These are phyloP conservation scores for Sclerodermus sp. DNA, from an alignment of 2,888 invertebrate genomes.

Conservation along the genomic window DNA sequence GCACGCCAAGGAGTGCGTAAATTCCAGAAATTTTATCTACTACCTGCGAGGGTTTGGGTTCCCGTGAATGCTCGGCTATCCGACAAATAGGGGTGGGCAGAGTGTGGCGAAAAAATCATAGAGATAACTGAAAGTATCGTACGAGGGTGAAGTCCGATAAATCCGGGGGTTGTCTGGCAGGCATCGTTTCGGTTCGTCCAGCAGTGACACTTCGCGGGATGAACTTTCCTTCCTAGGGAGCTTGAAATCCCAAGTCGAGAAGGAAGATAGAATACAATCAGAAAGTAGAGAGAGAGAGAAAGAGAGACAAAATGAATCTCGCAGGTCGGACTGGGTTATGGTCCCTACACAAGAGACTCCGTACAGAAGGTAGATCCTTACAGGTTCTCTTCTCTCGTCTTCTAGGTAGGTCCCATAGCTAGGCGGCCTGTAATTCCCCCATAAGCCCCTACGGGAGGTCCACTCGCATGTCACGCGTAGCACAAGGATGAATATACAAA, in stretches of 20 bases:
- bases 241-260: conserved; percentile 8
- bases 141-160: background rate
- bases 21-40: too few relatives aligned
- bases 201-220: conserved; percentile 6
- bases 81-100: too few relatives aligned
- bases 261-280: background rate
- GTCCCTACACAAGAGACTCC: background rate
- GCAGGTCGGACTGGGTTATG: background rate
- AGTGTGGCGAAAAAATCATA: too few relatives aligned
- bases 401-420: too few relatives aligned
- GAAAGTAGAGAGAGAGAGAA: background rate
- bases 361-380: background rate
- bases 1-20: too few relatives aligned
- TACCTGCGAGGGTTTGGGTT: too few relatives aligned
- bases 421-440: conserved; percentile 26
- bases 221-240: conserved; percentile 14
- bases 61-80: too few relatives aligned
- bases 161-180: background rate
- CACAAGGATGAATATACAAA: conserved; percentile 25
- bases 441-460: conserved; percentile 32
- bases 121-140: background rate
- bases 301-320: background rate
- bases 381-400: background rate
- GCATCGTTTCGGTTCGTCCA: conserved; percentile 2
- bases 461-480: conserved; percentile 33